Percentiles rank a stretch among this genome's conserved stretches.
These are phyloP conservation scores for Actinia equina DNA, from an alignment of 64 coral and sea anemone species.

Conservation along the genomic window DNA sequence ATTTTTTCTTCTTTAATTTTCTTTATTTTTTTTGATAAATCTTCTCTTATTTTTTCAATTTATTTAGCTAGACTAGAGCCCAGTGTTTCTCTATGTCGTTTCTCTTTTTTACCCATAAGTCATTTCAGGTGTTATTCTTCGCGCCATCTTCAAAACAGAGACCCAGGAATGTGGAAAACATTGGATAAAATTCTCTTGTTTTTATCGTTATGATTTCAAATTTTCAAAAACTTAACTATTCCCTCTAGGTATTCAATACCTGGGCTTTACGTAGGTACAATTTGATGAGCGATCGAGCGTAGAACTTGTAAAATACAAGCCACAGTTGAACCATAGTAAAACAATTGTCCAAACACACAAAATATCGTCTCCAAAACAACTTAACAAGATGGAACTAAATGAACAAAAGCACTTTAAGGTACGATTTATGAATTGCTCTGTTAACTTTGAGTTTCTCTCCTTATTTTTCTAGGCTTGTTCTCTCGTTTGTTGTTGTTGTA, in stretches of 20 bases:
- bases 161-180: neutral
- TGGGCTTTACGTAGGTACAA: neutral
- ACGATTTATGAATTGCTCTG: neutral
- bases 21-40: too few relatives aligned
- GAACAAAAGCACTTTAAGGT: neutral
- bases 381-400: neutral
- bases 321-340: neutral
- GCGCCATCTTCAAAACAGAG: slow-evolving; percentile 10
- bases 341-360: neutral
- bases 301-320: neutral
- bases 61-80: too few relatives aligned
- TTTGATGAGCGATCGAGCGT: neutral
- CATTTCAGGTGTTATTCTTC: neutral
- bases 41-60: too few relatives aligned
- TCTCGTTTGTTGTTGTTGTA: too few relatives aligned
- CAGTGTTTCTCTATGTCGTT: too few relatives aligned
- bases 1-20: too few relatives aligned
- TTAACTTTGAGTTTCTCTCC: too few relatives aligned
- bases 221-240: neutral
- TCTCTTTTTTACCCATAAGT: neutral
- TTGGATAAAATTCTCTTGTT: neutral
- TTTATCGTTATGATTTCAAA: neutral
- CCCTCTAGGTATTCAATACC: neutral
- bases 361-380: neutral
- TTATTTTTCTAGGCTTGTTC: too few relatives aligned